phyloP scores from a whole-genome alignment of 2,113 vertebrate genomes.

The Eubucco bourcierii region DNA sequence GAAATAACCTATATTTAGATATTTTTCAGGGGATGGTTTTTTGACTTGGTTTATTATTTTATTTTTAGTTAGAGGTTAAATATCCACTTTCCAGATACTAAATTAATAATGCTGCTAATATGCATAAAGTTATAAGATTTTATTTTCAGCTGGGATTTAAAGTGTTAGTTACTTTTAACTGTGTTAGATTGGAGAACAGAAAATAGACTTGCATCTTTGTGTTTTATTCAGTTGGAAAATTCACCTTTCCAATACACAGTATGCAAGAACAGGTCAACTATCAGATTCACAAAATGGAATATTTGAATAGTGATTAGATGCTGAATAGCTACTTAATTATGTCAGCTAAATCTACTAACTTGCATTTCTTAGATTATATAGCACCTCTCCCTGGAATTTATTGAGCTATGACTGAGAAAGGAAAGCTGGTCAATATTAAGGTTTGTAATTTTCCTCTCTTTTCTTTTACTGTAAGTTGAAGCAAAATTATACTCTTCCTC shows the following conservation, averaged over 20 bases:
- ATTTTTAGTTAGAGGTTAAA: conserved; percentile 62
- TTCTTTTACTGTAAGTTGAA: not conserved
- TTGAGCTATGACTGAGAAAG: not conserved
- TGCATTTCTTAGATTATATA: not conserved
- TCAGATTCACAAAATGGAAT: not conserved
- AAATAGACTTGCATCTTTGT: not conserved
- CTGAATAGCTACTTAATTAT: not conserved
- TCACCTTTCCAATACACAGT: not conserved
- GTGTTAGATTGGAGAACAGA: not conserved
- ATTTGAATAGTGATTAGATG: not conserved
- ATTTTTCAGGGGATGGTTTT: conserved; percentile 36
- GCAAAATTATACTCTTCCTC: not conserved
- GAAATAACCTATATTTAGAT: conserved; percentile 71
- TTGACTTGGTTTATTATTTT: not conserved
- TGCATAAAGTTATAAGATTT: not conserved
- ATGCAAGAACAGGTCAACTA: not conserved
- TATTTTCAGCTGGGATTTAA: not conserved
- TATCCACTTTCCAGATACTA: not conserved
- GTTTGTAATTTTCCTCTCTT: not conserved
- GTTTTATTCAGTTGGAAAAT: not conserved
- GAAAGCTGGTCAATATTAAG: not conserved
- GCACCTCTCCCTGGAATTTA: not conserved
- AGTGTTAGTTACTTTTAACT: not conserved
- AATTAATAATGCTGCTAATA: conserved; percentile 9
- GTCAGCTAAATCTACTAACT: not conserved